Evolutionary conservation across 2,888 invertebrate genomes (phyloP), one percentile per base, ranked within the genome.

Genomic region (Cantharis flavilabris): DNA sequence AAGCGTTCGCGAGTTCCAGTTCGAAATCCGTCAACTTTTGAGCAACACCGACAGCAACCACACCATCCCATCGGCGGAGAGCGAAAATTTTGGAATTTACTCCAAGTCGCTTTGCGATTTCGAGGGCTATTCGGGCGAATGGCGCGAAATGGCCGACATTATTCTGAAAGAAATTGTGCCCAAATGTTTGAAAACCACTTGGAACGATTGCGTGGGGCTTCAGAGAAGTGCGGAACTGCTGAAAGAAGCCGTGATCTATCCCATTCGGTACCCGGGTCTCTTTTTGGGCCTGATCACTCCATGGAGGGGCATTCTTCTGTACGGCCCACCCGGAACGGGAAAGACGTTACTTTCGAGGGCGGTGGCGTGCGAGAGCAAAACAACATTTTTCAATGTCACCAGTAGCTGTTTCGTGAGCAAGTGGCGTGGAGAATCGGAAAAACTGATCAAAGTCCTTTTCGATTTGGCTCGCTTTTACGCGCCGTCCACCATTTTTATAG

Each of bases 351-450:
- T 98, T 81, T 98, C 98, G 0, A 95, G 95, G 87, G 96, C 97
- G 0, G 92, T 96, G 1, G 97, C 97, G 4, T 92, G 94, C 0
- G 96, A 97, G 88, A 94, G 95, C 80, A 88, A 86, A 84, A 92
- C 89, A 3, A 96, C 96, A 0, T 97, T 98, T 89, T 97, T 98
- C 87, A 98, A 97, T 86, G 93, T 98, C 13, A 94, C 96, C 2
- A 94, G 96, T 78, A 96, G 97, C 84, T 94, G 95, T 3, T 92
- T 98, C 65, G 92, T 97, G n/a, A 97, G 96, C 84, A 98, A 98
- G 88, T 98, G 98, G 98, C 90, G 98, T 30, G 98, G 98, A 0
- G 98, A 98, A 83, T 97, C 97, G 0, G 98, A 98, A 89, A 98
- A 97, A 89, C 93, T 97, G 82, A 91, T 98, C 65, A 93, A 96